These are phyloP conservation scores for Pachycephala philippinensis DNA, from an alignment of 2,113 vertebrate genomes.

Conservation along the genomic window DNA sequence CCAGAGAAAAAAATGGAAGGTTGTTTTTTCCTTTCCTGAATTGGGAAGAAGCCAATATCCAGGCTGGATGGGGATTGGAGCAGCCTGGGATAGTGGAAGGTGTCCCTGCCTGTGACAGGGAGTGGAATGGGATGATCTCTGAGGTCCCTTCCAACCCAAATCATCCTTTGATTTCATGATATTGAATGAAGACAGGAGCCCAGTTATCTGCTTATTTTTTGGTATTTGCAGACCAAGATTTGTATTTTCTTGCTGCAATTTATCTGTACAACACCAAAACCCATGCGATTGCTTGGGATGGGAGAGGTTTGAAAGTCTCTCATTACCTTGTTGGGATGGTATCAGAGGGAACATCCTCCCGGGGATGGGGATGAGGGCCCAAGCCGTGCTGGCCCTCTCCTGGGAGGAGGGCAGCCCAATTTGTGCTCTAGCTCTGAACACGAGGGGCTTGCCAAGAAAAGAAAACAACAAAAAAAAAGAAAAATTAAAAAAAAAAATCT, in stretches of 20 bases:
- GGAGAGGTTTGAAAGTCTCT: not conserved
- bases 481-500: not conserved
- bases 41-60: not conserved
- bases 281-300: accelerated
- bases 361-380: not conserved
- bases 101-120: not conserved
- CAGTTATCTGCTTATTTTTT: not conserved
- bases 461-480: not conserved
- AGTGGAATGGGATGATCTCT: accelerated
- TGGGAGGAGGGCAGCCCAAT: not conserved
- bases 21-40: not conserved
- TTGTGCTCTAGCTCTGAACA: not conserved
- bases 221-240: not conserved
- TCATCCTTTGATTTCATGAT: not conserved
- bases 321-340: accelerated
- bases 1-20: not conserved
- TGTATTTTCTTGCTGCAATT: not conserved
- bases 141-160: not conserved
- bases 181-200: not conserved
- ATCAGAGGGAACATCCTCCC: not conserved
- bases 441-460: not conserved
- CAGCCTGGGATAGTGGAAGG: accelerated
- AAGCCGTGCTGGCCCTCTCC: not conserved
- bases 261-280: not conserved
- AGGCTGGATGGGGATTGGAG: accelerated